Conservation (phyloP, 2,113 vertebrate species). For the Cephalopterus ornatus region DNA sequence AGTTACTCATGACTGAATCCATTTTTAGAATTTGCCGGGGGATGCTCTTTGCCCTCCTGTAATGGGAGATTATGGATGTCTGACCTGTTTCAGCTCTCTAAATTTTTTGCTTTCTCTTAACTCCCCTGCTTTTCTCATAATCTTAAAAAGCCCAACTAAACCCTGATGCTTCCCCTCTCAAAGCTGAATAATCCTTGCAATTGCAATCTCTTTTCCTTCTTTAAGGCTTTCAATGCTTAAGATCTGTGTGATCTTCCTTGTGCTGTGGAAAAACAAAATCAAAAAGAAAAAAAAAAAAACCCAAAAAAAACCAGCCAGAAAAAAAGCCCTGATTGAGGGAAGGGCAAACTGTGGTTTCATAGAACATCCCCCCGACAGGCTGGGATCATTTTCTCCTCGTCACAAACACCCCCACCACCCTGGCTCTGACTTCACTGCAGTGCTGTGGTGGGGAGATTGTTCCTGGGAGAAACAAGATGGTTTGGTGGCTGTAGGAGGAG, state of each 20-base stretch:
- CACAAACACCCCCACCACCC: not conserved
- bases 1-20: not conserved
- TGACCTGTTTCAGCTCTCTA: not conserved
- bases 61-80: not conserved
- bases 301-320: not conserved
- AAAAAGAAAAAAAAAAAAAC: not conserved
- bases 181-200: conserved; percentile 20
- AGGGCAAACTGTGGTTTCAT: not conserved
- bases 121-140: not conserved
- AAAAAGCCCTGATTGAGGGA: not conserved
- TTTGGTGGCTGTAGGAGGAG: not conserved
- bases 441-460: not conserved
- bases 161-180: not conserved
- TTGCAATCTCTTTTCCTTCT: not conserved
- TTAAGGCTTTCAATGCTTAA: not conserved
- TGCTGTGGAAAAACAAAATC: not conserved
- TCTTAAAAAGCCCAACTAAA: conserved; percentile 28
- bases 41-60: conserved; percentile 3
- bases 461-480: not conserved
- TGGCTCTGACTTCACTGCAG: not conserved
- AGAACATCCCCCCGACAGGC: not conserved
- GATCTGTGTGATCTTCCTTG: not conserved
- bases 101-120: not conserved
- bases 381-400: not conserved
- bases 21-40: not conserved